phyloP scores from a whole-genome alignment of 2,888 invertebrate species.

The Drosophila infuscata region DNA sequence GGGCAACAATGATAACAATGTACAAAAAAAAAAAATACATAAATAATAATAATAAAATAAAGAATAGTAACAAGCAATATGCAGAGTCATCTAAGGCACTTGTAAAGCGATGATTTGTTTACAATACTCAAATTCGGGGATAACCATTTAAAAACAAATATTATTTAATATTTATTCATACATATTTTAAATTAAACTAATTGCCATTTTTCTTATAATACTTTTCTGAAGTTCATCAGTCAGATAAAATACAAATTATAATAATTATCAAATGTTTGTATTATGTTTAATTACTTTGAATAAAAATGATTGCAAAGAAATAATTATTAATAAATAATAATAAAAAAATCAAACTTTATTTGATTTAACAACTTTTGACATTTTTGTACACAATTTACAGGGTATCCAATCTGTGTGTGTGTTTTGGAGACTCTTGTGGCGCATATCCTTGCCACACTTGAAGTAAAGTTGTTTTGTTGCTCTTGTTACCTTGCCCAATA shows the following conservation, averaged over 20 bases:
- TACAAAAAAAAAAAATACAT: not conserved
- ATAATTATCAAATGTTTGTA: not conserved
- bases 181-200: not conserved
- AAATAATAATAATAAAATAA: not conserved
- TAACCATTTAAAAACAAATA: not conserved
- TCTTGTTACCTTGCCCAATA: slow-evolving; percentile 30
- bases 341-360: not conserved
- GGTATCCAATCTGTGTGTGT: not conserved
- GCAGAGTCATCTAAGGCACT: not conserved
- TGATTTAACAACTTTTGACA: not conserved
- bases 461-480: slow-evolving; percentile 8
- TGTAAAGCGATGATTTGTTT: not conserved
- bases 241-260: not conserved
- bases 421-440: not conserved
- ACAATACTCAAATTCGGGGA: not conserved
- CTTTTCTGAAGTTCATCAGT: not conserved
- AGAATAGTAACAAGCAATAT: not conserved
- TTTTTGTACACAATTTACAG: not conserved
- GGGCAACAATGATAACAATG: slow-evolving; percentile 34
- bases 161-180: not conserved
- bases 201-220: not conserved
- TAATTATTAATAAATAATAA: not conserved
- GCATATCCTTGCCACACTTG: slow-evolving; percentile 7
- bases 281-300: not conserved
- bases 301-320: not conserved